Conservation (phyloP, 2,797 vertebrate species). For the Gobio occitaniae region DNA sequence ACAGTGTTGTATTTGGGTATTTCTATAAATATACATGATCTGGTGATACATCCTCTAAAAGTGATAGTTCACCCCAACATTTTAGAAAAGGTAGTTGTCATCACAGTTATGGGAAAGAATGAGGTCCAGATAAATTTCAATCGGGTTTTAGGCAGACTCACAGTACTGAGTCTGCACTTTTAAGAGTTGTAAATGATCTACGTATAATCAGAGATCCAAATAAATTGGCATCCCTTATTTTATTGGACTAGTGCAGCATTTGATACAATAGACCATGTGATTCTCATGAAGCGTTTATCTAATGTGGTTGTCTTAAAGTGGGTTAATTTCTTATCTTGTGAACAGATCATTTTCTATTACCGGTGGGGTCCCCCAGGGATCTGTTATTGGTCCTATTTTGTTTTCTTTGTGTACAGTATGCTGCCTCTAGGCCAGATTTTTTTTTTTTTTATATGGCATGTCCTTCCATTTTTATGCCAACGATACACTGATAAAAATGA, state of each 20-base stretch:
- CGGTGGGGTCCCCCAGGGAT: background rate
- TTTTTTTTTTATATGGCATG: background rate
- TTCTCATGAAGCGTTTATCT: background rate
- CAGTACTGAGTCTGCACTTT: background rate
- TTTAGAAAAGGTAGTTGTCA: too few relatives aligned
- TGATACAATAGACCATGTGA: background rate
- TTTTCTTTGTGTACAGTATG: too few relatives aligned
- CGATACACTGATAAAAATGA: too few relatives aligned
- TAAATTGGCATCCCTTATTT: background rate
- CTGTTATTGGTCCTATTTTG: background rate
- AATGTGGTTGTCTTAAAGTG: background rate
- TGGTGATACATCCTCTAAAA: background rate
- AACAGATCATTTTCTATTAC: too few relatives aligned
- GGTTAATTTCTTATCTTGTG: background rate
- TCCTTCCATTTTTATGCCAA: background rate
- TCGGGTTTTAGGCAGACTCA: background rate
- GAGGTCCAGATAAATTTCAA: background rate
- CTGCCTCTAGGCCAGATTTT: too few relatives aligned
- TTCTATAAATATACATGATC: background rate
- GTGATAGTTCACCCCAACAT: background rate
- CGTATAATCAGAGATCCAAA: too few relatives aligned
- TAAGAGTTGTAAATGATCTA: background rate
- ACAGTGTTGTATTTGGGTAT: background rate
- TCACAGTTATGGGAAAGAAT: background rate
- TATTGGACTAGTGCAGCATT: background rate